Evolutionary conservation across 2,797 vertebrate genomes (phyloP), one percentile per base, ranked within the genome.

Genomic region (Hippocampus kuda): DNA sequence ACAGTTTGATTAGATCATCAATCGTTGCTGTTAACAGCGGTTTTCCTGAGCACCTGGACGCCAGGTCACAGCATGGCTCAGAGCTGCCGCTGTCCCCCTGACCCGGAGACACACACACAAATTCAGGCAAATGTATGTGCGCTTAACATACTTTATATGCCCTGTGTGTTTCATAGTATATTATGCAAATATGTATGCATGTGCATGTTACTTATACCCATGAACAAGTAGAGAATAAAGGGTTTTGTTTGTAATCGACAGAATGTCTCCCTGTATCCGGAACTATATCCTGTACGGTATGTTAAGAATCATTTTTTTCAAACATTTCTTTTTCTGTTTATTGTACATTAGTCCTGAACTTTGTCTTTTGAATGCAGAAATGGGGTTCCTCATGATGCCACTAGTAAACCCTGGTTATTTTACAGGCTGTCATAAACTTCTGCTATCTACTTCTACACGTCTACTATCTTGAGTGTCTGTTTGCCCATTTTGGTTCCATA

Each of bases 1-100:
- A 97, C 95, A 97, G 93, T 94, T 97, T 97, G 94, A 97, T 97
- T 96, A 95, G 94, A 94, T 94, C 95, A 96, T 97, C 95, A 97
- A 97, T 97, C 95, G 93, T 96, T 90, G 92, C 94, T 91, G 93
- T 92, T 96, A 98, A 95, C 94, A 95, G 93, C 90, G 92, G 92
- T 94, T 94, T 97, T 98, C 95, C 95, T 96, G 94, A 94, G 93
- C 94, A 98, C 94, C 95, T 98, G 95, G 95, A 93, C 93, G 91
- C 91, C 89, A 92, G 94, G 94, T 95, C 95, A 94, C 94, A 93
- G 93, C 93, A 94, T n/a, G 94, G 94, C 91, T 93, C 88, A 93
- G 90, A 92, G 95, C 94, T 96, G 95, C 94, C 81, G 93, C 93
- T 90, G 92, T 93, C 92, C 90, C 89, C 88, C 88, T 94, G 94